These are phyloP conservation scores for Casuarius casuarius DNA, from an alignment of 2,113 vertebrate species.

Conservation along the genomic window DNA sequence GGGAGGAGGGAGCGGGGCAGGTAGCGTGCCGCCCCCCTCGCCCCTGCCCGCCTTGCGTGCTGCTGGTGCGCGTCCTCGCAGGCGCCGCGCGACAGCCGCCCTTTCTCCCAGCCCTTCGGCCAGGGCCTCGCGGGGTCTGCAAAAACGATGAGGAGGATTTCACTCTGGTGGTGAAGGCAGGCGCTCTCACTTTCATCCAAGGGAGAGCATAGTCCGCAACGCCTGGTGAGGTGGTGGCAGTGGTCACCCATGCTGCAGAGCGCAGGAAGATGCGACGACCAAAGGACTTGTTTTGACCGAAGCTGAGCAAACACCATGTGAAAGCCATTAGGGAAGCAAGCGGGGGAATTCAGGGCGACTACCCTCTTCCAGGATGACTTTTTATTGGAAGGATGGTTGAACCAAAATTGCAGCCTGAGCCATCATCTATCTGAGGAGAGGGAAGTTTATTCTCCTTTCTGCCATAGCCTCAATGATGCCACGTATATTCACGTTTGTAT, in stretches of 20 bases:
- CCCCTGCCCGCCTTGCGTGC: too few species aligned
- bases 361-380: neutral
- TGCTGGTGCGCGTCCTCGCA: too few species aligned
- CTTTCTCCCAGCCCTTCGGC: too few species aligned
- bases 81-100: too few species aligned
- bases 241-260: neutral
- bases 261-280: neutral
- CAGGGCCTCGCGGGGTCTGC: too few species aligned
- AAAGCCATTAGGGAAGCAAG: conserved; percentile 43
- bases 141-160: too few species aligned
- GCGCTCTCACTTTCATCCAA: too few species aligned
- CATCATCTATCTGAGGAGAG: neutral
- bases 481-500: neutral
- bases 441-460: neutral
- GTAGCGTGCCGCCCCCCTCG: too few species aligned
- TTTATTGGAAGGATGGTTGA: neutral
- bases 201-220: too few species aligned
- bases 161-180: too few species aligned
- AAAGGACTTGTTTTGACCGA: conserved; percentile 64
- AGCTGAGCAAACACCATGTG: conserved; percentile 27
- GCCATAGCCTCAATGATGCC: neutral
- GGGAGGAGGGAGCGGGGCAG: too few species aligned
- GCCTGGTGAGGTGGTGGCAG: neutral
- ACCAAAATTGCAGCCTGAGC: too few species aligned
- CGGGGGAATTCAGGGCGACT: conserved; percentile 18